Percentiles rank a stretch among this genome's conserved stretches.
These are phyloP conservation scores for Spondyliosoma cantharus DNA, from an alignment of 2,797 vertebrate genomes.

Conservation along the genomic window DNA sequence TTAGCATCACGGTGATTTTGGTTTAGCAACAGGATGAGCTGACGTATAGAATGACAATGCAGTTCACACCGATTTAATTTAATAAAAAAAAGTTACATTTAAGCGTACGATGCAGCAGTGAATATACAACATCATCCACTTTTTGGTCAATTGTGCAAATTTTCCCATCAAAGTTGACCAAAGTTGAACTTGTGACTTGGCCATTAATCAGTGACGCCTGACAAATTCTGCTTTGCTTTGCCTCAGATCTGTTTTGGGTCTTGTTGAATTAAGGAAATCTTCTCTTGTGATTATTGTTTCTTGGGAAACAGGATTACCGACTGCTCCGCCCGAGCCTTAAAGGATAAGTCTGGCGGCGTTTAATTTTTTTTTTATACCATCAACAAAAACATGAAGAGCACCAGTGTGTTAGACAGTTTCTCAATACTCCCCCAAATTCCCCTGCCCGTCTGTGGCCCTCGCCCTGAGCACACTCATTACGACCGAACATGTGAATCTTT, in stretches of 20 bases:
- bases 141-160: neutral
- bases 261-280: neutral
- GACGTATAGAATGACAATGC: no score
- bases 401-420: neutral
- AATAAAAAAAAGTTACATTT: neutral
- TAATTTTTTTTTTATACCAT: conserved; percentile 5
- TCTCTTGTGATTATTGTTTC: conserved; percentile 1
- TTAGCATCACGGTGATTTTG: no score
- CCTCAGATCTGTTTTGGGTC: neutral
- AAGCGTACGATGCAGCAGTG: neutral
- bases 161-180: neutral
- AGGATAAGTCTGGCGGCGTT: neutral
- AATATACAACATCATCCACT: neutral
- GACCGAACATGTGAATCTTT: neutral
- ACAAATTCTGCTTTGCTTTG: neutral
- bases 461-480: neutral
- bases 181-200: neutral
- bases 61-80: neutral
- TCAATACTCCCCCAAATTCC: neutral
- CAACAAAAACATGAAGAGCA: neutral
- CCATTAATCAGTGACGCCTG: neutral
- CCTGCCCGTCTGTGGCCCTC: neutral
- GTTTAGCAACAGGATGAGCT: no score
- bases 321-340: neutral
- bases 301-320: conserved; percentile 13